phyloP scores from a whole-genome alignment of 2,797 vertebrate genomes.

The Ctenopoma kingsleyae region DNA sequence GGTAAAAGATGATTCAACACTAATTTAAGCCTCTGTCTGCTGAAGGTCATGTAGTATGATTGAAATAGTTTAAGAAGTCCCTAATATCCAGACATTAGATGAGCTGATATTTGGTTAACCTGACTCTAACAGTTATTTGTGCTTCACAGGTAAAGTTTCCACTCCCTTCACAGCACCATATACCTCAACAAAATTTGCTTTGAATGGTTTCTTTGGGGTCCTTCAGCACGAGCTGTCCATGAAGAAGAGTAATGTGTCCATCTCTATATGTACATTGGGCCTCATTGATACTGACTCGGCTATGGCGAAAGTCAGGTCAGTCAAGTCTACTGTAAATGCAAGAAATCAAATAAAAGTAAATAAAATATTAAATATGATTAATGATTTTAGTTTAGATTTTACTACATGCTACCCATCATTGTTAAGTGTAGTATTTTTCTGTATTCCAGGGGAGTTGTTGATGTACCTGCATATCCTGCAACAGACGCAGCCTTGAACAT shows the following conservation, averaged over 20 bases:
- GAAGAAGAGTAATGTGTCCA: conserved; percentile 85
- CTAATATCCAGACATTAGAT: no score
- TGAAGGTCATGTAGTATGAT: no score
- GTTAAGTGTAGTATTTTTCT: conserved; percentile 24
- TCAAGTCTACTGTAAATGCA: not conserved
- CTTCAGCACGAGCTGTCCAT: conserved; percentile 87
- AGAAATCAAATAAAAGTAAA: not conserved
- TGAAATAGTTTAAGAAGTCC: no score
- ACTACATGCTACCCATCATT: not conserved
- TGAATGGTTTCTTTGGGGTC: conserved; percentile 90
- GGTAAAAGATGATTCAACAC: no score
- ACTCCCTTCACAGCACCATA: conserved; percentile 86
- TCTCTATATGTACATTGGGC: conserved; percentile 89
- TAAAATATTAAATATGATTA: not conserved
- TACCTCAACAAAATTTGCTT: conserved; percentile 87
- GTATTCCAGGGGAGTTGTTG: conserved; percentile 73
- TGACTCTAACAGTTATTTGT: not conserved
- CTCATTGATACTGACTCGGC: conserved; percentile 86
- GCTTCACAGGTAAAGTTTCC: conserved; percentile 83
- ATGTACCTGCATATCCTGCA: conserved; percentile 79
- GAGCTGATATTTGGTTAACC: not conserved
- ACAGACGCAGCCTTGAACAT: conserved; percentile 87
- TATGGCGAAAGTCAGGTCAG: conserved; percentile 84
- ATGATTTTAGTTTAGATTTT: not conserved
- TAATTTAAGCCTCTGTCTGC: no score